These are phyloP conservation scores for Euthynnus affinis DNA, from an alignment of 2,797 vertebrate genomes.

Conservation along the genomic window DNA sequence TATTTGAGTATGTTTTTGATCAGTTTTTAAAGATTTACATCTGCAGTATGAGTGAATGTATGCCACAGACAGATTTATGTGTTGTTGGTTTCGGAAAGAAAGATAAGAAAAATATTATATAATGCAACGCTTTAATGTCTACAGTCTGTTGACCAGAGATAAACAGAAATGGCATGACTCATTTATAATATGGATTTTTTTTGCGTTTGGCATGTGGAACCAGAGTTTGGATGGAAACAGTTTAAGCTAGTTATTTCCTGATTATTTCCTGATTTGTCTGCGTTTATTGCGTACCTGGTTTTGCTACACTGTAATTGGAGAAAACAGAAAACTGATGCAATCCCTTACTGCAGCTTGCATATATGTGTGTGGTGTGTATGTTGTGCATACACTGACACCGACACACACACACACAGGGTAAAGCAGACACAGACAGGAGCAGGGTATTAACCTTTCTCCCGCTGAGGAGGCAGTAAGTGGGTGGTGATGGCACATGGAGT, in stretches of 20 bases:
- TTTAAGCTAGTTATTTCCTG: not conserved
- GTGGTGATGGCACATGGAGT: conserved; percentile 75
- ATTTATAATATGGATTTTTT: not conserved
- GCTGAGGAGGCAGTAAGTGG: conserved; percentile 84
- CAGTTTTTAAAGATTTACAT: too few species aligned
- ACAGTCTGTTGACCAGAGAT: conserved; percentile 1
- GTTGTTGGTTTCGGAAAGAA: not conserved
- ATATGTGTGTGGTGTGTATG: too few species aligned
- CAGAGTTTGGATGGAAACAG: not conserved
- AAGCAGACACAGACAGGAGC: conserved; percentile 63
- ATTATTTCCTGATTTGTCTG: conserved; percentile 13
- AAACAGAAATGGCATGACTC: conserved; percentile 1
- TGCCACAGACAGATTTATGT: not conserved
- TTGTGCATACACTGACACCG: conserved; percentile 19
- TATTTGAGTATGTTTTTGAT: too few species aligned
- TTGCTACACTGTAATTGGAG: conserved; percentile 33
- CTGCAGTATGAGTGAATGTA: too few species aligned
- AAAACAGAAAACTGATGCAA: conserved; percentile 35
- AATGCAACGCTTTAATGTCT: not conserved
- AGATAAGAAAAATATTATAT: not conserved
- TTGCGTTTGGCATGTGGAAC: not conserved
- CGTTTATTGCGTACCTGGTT: conserved; percentile 1
- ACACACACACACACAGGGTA: conserved; percentile 34
- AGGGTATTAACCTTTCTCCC: conserved; percentile 84
- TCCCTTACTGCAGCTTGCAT: conserved; percentile 19